phyloP scores from a whole-genome alignment of 2,113 vertebrate genomes.

The Hydrolagus affinis region DNA sequence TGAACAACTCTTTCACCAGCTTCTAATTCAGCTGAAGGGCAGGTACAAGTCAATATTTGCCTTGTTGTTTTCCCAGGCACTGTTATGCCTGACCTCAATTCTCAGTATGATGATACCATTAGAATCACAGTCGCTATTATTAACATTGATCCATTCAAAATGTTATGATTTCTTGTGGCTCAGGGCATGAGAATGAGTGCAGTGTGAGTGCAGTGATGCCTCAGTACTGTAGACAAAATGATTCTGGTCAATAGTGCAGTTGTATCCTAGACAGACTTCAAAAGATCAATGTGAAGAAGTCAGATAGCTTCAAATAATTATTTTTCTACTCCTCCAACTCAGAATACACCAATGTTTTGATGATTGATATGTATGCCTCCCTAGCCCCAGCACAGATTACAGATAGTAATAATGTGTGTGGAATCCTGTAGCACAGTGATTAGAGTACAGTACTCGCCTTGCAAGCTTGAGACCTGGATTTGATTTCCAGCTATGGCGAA shows the following conservation, averaged over 20 bases:
- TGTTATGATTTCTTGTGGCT: not conserved
- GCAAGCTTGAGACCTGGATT: no score
- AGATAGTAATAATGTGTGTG: no score
- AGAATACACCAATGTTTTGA: no score
- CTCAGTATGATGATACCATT: not conserved
- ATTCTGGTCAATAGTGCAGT: not conserved
- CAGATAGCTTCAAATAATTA: no score
- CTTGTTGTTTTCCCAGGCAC: not conserved
- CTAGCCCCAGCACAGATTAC: no score
- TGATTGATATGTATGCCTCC: no score
- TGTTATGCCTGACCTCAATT: not conserved
- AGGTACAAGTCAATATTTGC: not conserved
- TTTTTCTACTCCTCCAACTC: no score
- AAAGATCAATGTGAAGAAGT: no score
- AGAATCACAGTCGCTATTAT: not conserved
- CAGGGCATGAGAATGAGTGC: not conserved
- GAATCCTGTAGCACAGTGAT: no score
- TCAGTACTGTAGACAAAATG: not conserved
- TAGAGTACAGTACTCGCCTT: no score
- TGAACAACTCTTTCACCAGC: slow-evolving; percentile 5
- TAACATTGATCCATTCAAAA: slow-evolving; percentile 20
- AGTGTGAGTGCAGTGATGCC: not conserved
- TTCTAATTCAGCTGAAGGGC: slow-evolving; percentile 14
- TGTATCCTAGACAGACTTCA: not conserved
- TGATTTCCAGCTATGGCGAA: no score